Evolutionary conservation across 2,113 vertebrate genomes (phyloP).

Genomic region (Drymodes brunneopygia): DNA sequence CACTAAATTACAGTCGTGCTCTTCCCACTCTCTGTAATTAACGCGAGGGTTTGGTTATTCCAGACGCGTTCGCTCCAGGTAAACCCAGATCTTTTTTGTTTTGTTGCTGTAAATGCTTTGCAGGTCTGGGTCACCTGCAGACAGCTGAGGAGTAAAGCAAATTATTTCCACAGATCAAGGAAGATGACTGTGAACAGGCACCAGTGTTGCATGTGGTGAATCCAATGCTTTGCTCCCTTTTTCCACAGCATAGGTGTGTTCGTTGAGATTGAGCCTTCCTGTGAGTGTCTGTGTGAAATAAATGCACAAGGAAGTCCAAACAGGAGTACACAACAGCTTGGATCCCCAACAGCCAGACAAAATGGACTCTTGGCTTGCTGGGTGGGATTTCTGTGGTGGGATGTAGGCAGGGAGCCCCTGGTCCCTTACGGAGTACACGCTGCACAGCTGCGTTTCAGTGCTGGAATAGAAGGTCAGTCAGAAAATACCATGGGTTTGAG

Average conservation of each 20-base stretch:
- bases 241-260: fast-evolving
- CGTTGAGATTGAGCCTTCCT: background rate
- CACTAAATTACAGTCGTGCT: constrained; percentile 75
- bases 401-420: background rate
- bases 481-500: background rate
- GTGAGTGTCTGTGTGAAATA: background rate
- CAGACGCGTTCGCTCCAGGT: constrained; percentile 72
- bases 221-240: background rate
- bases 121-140: constrained; percentile 48
- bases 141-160: background rate
- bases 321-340: background rate
- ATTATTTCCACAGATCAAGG: background rate
- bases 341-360: background rate
- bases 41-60: constrained; percentile 79
- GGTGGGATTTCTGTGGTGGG: background rate
- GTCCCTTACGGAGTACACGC: background rate
- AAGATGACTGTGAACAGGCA: background rate
- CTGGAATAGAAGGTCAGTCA: background rate
- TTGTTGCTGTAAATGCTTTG: constrained; percentile 64
- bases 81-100: constrained; percentile 42
- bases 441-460: fast-evolving
- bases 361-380: background rate
- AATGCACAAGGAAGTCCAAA: background rate
- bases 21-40: constrained; percentile 81
- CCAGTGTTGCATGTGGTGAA: background rate